Base-by-base conservation (phyloP, 2,797 vertebrate species). In the Cetoscarus ocellatus region DNA sequence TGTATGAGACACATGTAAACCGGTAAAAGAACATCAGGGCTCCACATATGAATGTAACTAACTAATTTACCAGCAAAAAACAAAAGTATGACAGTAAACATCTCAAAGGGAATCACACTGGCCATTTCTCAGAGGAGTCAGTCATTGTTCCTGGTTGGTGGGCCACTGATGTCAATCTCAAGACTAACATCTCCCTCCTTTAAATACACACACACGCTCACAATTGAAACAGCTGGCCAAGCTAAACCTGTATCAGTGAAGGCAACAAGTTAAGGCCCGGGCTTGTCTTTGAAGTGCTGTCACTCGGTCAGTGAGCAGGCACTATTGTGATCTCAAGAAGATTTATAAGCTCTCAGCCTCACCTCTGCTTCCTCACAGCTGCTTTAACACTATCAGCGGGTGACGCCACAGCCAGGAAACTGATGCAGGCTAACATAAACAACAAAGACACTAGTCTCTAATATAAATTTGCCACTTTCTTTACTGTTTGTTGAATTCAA, bases 231-330 rank as follows among this genome's bases (percentile, higher is more conserved):
- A 93, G 90, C 86, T 91, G 91, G 82, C 71, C 73, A 73, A 84
- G 72, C 80, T 78, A 85, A 89, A 83, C 77, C 78, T 86, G 79
- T 68, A 82, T 87, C 74, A 79, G 71, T 79, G 77, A 87, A 83
- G 86, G 80, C 84, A 88, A 82, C 81, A 71, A 83, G 84, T 88
- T 90, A 80, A 89, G 91, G 84, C 88, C 81, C 73, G 73, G 77
- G 67, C 48, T 73, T 60, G 80, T 73, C 89, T 93, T 91, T 93
- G 91, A 93, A 89, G 91, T 77, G 14, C 47, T 68, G 82, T 89
- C 60, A 87, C 78, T 84, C 35, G 47, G 80, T 82, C 77, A 67
- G 84, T 79, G 80, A 90, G 64, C 62, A 67, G 82, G 82, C 75
- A 63, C 70, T 60, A 82, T 73, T 70, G 84, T 66, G 82, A 88